Base-by-base conservation (phyloP, 2,797 vertebrate species). In the Astyanax mexicanus region DNA sequence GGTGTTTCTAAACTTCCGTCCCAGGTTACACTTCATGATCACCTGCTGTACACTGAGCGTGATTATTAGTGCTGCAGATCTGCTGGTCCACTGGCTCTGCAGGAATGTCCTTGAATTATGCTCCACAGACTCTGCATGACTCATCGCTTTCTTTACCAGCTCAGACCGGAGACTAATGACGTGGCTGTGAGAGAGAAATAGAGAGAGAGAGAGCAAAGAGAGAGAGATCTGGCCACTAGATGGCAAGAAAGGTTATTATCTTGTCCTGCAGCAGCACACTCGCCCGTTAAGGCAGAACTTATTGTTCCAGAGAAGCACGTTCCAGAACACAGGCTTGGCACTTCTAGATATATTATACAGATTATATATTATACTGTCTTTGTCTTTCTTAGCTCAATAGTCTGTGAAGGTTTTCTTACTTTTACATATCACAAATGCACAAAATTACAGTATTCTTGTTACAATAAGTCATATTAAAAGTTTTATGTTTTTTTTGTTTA, bases 101-200 rank as follows among this genome's bases (percentile, higher is more conserved):
- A 40, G 60, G 19, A 40, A 62, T 23, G 35, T 60, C 32, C 57
- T 37, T 40, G 35, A 19, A 2, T 40, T 37, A 12, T 8, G 13
- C 37, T 25, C 32, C 10, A 17, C n/a, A 11, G 60, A 64, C n/a
- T 9, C 19, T 10, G 38, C 37, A 62, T 62, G 60, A 64, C 61
- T 64, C 61, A 44, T 9, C 19, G 19, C 42, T 64, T 64, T 40
- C 58, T 12, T 21, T 7, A 17, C 55, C 83, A 85, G 75, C 78
- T 82, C 84, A 81, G 67, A 61, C 23, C 60, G 57, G 4, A 17
- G 35, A n/a, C 21, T 55, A 12, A 4, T 27, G 40, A 42, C 11
- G 12, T 52, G 17, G 21, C 45, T 19, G 13, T 23, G 7, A 44
- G 27, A 21, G 35, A 19, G 9, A 42, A 25, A 19, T 32, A n/a